Conservation (phyloP, 2,113 vertebrate genomes). For the Phyllostomus discolor region DNA sequence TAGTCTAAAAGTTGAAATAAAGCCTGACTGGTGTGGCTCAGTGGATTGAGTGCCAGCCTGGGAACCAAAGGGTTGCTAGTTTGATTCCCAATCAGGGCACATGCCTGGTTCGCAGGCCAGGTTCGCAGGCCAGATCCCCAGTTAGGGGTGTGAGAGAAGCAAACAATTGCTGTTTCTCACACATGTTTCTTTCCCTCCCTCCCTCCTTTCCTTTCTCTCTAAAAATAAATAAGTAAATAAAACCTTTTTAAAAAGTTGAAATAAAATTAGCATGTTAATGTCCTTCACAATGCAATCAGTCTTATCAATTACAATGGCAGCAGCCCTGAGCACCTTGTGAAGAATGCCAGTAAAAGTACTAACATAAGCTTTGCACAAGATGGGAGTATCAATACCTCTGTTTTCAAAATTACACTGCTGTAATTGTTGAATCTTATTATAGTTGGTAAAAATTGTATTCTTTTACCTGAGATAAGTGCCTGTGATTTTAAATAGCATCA, state of each 20-base stretch:
- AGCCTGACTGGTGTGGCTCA: background rate
- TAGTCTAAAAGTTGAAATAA: background rate
- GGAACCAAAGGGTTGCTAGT: too few relatives aligned
- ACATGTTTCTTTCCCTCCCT: too few relatives aligned
- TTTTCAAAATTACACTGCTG: conserved; percentile 55
- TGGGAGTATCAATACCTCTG: conserved; percentile 60
- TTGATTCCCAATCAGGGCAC: too few relatives aligned
- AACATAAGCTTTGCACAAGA: conserved; percentile 58
- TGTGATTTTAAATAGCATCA: conserved; percentile 59
- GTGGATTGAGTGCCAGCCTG: too few relatives aligned
- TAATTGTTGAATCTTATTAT: conserved; percentile 61
- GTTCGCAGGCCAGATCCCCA: too few relatives aligned
- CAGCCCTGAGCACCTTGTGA: conserved; percentile 28
- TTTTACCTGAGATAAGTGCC: conserved; percentile 57
- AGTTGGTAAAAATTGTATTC: conserved; percentile 56
- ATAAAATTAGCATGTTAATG: conserved; percentile 14
- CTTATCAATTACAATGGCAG: conserved; percentile 38
- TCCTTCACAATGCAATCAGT: conserved; percentile 32
- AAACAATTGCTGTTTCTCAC: too few relatives aligned
- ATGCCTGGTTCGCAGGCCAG: too few relatives aligned
- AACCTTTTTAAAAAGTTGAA: background rate
- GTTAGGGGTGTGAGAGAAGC: too few relatives aligned
- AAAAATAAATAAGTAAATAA: too few relatives aligned
- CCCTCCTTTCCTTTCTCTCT: too few relatives aligned
- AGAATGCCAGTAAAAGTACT: conserved; percentile 54